These are phyloP conservation scores for Globodera ellingtonae DNA, from an alignment of 1,140 invertebrate species.

Conservation along the genomic window DNA sequence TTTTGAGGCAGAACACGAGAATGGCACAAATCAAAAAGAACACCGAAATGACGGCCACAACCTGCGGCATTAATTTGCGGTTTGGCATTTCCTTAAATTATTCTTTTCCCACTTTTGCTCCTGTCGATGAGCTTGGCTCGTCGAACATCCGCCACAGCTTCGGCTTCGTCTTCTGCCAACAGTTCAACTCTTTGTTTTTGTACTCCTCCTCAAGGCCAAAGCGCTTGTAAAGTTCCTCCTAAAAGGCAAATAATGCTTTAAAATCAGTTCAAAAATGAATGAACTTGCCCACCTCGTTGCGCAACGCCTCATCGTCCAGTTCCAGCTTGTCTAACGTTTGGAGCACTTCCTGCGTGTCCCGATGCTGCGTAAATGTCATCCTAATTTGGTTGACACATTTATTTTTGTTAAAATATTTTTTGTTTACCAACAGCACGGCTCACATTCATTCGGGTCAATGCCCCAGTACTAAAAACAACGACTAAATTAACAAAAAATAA, in stretches of 20 bases:
- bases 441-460: constrained; percentile 85
- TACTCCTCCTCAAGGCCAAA: constrained; percentile 65
- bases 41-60: constrained; percentile 91
- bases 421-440: constrained; percentile 84
- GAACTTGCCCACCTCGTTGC: constrained; percentile 41
- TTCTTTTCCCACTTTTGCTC: constrained; percentile 75
- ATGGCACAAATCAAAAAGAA: constrained; percentile 98
- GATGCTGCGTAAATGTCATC: constrained; percentile 83
- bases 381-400: background rate
- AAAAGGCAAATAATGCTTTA: background rate
- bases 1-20: constrained; percentile 91
- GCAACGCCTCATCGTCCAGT: constrained; percentile 62
- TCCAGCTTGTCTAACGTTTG: constrained; percentile 57
- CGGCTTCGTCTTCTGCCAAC: constrained; percentile 72
- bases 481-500: too few relatives aligned
- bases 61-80: constrained; percentile 72
- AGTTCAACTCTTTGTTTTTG: constrained; percentile 58
- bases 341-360: constrained; percentile 75
- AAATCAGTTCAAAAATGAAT: constrained; percentile 11
- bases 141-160: constrained; percentile 87
- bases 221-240: constrained; percentile 57
- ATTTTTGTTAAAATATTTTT: background rate
- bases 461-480: constrained; percentile 83
- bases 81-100: background rate
- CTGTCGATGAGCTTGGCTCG: constrained; percentile 82